Conservation (phyloP, 2,797 vertebrate genomes). For the Tragopan temminckii region DNA sequence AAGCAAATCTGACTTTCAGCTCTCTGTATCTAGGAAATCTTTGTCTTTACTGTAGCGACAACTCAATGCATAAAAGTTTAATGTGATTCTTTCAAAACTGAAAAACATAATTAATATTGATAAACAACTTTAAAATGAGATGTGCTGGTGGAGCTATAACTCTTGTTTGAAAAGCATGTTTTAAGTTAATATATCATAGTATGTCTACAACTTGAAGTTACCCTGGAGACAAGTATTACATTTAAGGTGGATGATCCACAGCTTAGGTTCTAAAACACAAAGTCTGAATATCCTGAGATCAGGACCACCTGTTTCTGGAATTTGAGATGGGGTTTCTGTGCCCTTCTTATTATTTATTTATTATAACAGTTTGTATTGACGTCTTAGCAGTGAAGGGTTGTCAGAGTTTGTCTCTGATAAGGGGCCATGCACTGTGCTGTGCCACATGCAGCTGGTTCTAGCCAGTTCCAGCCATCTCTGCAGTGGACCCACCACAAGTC, state of each 20-base stretch:
- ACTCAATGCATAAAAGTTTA: not conserved
- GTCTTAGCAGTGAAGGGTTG: not conserved
- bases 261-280: not conserved
- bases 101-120: not conserved
- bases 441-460: not conserved
- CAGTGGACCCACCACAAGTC: not conserved
- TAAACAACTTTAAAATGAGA: not conserved
- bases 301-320: not conserved
- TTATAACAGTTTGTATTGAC: not conserved
- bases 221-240: not conserved
- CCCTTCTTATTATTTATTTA: not conserved
- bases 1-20: not conserved
- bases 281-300: not conserved
- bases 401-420: not conserved
- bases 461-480: not conserved
- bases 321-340: not conserved
- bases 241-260: accelerated
- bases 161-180: not conserved
- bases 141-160: not conserved
- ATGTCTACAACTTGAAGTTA: not conserved
- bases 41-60: not conserved
- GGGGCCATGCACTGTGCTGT: not conserved
- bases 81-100: not conserved
- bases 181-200: not conserved
- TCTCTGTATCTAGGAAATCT: not conserved